Evolutionary conservation across 2,888 invertebrate species (phyloP).

Genomic region (Nomada ruficornis): DNA sequence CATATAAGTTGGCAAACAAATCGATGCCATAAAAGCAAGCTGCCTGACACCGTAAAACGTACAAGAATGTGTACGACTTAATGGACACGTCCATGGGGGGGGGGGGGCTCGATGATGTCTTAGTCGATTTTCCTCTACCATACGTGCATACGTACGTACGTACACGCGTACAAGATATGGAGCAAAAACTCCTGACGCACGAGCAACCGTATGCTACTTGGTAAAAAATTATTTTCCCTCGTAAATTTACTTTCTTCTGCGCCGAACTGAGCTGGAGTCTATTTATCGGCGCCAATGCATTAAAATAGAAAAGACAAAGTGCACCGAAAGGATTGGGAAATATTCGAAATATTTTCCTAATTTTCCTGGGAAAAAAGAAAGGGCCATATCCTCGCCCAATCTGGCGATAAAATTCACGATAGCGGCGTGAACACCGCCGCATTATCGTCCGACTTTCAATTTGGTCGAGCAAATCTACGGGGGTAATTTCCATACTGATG

Average conservation of each 20-base stretch:
- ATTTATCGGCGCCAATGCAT: neutral
- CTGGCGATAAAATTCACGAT: conserved; percentile 4
- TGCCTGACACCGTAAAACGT: conserved; percentile 50
- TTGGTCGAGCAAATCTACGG: neutral
- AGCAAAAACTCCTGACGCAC: conserved; percentile 28
- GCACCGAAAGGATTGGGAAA: neutral
- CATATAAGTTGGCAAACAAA: conserved; percentile 58
- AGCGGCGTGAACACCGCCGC: neutral
- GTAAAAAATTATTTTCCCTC: conserved; percentile 8
- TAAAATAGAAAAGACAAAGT: neutral
- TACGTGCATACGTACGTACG: neutral
- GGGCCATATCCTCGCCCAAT: no score
- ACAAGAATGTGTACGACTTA: conserved; percentile 37
- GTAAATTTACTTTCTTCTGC: neutral
- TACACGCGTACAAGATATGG: neutral
- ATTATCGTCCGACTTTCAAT: conserved; percentile 25
- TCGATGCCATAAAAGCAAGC: conserved; percentile 47
- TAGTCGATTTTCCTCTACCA: conserved; percentile 43
- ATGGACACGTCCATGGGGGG: conserved; percentile 34
- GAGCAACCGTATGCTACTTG: neutral
- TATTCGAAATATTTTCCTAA: neutral
- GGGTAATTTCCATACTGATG: conserved; percentile 25
- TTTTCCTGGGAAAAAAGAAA: neutral
- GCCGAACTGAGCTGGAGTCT: neutral
- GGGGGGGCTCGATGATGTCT: conserved; percentile 20